Evolutionary conservation across 2,113 vertebrate genomes (phyloP).

Genomic region (Stegostoma tigrinum): DNA sequence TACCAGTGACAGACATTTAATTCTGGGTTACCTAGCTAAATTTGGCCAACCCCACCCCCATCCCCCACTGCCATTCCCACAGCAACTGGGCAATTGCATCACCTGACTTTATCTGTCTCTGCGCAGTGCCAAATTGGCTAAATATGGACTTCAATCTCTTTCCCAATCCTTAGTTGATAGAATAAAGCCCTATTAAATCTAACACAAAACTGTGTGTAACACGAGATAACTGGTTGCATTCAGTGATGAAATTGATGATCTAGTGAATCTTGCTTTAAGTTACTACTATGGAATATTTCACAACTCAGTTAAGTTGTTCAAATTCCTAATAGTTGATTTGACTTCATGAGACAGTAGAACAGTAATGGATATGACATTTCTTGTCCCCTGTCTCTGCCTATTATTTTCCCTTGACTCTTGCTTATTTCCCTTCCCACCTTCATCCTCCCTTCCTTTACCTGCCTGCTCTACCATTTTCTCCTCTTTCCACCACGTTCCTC

Average conservation of each 20-base stretch:
- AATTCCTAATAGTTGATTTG: background rate
- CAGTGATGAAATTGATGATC: background rate
- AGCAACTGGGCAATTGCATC: too few species aligned
- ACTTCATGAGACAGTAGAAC: background rate
- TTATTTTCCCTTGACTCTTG: background rate
- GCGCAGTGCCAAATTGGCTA: background rate
- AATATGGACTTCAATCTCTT: background rate
- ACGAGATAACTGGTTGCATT: background rate
- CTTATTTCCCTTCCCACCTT: background rate
- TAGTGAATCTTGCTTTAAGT: background rate
- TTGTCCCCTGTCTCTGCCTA: background rate
- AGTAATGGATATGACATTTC: background rate
- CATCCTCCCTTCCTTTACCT: background rate
- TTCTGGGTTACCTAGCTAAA: too few species aligned
- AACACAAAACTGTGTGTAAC: background rate
- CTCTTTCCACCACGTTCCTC: too few species aligned
- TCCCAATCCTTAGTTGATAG: background rate
- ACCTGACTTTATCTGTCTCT: background rate
- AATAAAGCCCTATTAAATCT: background rate
- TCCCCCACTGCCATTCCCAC: too few species aligned
- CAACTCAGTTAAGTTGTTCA: background rate
- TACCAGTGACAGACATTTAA: too few species aligned
- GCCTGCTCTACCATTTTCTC: background rate
- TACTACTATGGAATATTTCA: background rate
- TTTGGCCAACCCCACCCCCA: too few species aligned